Percentiles rank a stretch among this genome's conserved stretches.
Evolutionary conservation across 1,140 invertebrate species (phyloP).

Genomic region (Sycophila sp.): DNA sequence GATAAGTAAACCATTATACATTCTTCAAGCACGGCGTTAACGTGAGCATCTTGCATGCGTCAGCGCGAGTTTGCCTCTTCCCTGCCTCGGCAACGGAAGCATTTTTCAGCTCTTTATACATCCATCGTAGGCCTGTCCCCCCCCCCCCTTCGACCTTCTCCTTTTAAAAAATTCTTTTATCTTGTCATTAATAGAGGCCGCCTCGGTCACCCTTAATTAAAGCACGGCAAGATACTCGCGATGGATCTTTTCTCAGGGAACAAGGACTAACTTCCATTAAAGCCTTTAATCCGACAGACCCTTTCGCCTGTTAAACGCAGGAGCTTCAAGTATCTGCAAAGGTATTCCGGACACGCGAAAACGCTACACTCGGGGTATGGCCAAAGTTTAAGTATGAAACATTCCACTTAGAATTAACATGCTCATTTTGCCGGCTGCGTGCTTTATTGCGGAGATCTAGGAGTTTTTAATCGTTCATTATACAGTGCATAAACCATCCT

Average conservation of each 20-base stretch:
- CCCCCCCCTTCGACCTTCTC: neutral
- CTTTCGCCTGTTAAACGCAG: neutral
- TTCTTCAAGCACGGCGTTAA: neutral
- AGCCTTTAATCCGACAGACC: neutral
- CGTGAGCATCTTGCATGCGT: constrained; percentile 10
- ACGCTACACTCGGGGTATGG: neutral
- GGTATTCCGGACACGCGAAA: constrained; percentile 23
- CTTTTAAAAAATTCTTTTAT: too few relatives aligned
- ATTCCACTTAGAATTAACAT: constrained; percentile 15
- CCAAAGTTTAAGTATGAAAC: constrained; percentile 12
- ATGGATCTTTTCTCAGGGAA: neutral
- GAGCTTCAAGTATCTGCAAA: constrained; percentile 11
- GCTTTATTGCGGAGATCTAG: too few relatives aligned
- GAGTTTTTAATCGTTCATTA: too few relatives aligned
- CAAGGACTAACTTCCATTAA: constrained; percentile 4
- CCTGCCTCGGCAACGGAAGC: too few relatives aligned
- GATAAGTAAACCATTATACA: neutral
- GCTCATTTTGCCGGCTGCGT: neutral
- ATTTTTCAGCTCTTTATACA: too few relatives aligned
- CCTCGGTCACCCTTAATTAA: too few relatives aligned
- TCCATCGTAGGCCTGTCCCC: neutral
- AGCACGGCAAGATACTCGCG: too few relatives aligned
- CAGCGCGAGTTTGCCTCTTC: too few relatives aligned
- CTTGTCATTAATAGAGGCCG: too few relatives aligned
- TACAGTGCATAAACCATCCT: too few relatives aligned